Conservation (phyloP, 2,888 invertebrate genomes). For the Dasypogon diadema region DNA sequence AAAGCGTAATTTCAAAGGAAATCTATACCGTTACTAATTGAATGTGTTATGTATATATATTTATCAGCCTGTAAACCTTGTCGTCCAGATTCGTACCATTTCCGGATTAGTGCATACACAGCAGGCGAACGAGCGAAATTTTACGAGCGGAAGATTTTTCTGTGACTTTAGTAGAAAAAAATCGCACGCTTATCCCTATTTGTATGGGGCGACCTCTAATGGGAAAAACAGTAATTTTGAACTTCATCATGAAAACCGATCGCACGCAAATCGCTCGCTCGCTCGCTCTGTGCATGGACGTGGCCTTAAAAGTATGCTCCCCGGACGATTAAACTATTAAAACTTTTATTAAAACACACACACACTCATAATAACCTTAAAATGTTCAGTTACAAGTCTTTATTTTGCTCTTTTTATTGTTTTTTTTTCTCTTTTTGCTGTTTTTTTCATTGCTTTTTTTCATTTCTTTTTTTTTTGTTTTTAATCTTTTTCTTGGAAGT, state of each 20-base stretch:
- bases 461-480: slow-evolving; percentile 9
- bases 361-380: slow-evolving; percentile 49
- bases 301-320: background rate
- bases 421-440: slow-evolving; percentile 58
- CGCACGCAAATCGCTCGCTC: too few relatives aligned
- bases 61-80: slow-evolving; percentile 1
- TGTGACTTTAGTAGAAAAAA: too few relatives aligned
- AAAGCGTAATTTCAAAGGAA: slow-evolving; percentile 1
- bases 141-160: too few relatives aligned
- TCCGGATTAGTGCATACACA: too few relatives aligned
- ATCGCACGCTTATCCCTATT: too few relatives aligned
- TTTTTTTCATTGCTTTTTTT: slow-evolving; percentile 35
- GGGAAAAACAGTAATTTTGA: too few relatives aligned
- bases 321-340: slow-evolving; percentile 15
- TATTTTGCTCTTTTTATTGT: slow-evolving; percentile 64
- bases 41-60: slow-evolving; percentile 6
- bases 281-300: too few relatives aligned
- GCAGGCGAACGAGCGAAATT: too few relatives aligned
- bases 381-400: slow-evolving; percentile 64
- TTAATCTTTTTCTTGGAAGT: slow-evolving; percentile 40
- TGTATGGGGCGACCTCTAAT: too few relatives aligned
- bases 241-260: too few relatives aligned
- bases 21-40: background rate
- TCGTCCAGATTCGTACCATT: background rate
- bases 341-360: slow-evolving; percentile 48